These are phyloP conservation scores for Meloidogyne hapla DNA, from an alignment of 1,140 invertebrate species.

Conservation along the genomic window DNA sequence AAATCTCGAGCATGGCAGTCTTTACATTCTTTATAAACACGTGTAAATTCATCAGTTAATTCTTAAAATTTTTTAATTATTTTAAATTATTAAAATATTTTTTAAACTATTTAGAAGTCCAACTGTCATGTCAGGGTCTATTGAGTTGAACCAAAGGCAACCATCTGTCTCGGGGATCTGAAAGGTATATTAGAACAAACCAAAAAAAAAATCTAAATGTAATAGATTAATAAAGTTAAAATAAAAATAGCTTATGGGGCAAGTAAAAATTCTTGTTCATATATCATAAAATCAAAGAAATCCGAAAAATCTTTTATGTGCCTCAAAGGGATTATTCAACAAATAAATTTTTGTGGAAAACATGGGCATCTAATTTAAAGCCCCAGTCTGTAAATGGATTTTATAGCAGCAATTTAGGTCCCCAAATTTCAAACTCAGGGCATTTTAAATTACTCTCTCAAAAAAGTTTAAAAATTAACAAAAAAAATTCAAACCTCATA, in stretches of 20 bases:
- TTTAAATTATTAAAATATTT: slow-evolving; percentile 8
- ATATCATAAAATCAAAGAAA: too few species aligned
- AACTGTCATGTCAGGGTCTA: slow-evolving; percentile 36
- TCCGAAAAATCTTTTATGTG: too few species aligned
- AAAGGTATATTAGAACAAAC: slow-evolving; percentile 9
- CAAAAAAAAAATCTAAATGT: slow-evolving; percentile 7
- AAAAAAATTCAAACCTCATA: background rate
- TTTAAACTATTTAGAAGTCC: slow-evolving; percentile 25
- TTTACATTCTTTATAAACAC: slow-evolving; percentile 20
- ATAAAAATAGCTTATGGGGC: too few species aligned
- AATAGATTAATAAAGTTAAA: too few species aligned
- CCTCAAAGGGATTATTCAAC: too few species aligned
- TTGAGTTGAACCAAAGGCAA: slow-evolving; percentile 33
- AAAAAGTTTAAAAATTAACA: background rate
- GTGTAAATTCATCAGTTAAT: slow-evolving; percentile 28
- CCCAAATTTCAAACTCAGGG: too few species aligned
- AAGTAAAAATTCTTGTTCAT: too few species aligned
- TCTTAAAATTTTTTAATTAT: slow-evolving; percentile 14
- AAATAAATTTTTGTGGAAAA: too few species aligned
- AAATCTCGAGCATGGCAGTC: slow-evolving; percentile 1
- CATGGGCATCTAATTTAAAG: too few species aligned
- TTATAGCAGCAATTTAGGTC: too few species aligned
- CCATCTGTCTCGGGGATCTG: slow-evolving; percentile 26
- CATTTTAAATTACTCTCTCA: too few species aligned
- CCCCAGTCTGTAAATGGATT: too few species aligned